Conservation (phyloP, 2,113 vertebrate species). For the Alethe diademata region DNA sequence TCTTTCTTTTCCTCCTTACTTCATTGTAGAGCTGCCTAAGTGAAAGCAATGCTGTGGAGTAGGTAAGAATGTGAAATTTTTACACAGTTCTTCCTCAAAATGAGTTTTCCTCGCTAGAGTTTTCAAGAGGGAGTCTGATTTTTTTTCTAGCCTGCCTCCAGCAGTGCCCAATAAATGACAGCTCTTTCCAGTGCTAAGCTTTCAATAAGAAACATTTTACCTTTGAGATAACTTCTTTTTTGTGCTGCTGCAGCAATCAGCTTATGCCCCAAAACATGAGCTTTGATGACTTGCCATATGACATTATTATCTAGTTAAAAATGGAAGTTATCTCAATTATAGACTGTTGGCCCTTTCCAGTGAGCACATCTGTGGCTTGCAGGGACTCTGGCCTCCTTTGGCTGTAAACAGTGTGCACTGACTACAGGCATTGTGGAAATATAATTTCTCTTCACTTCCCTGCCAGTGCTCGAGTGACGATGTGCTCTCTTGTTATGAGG, state of each 20-base stretch:
- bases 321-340: background rate
- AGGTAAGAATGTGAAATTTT: background rate
- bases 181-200: background rate
- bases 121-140: background rate
- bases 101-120: background rate
- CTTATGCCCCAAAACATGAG: background rate
- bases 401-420: background rate
- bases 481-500: slow-evolving; percentile 26
- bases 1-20: background rate
- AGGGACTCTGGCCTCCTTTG: background rate
- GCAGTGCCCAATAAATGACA: background rate
- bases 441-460: slow-evolving; percentile 18
- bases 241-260: background rate
- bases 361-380: background rate
- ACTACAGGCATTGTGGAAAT: slow-evolving; percentile 31
- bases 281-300: background rate
- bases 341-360: background rate
- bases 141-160: background rate
- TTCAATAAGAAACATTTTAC: background rate
- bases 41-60: background rate
- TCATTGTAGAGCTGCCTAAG: background rate
- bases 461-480: background rate
- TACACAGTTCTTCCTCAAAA: background rate
- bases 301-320: background rate
- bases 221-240: background rate